Percentiles rank a stretch among this genome's conserved stretches.
These are phyloP conservation scores for Xanthia icteritia DNA, from an alignment of 2,888 invertebrate genomes.

Conservation along the genomic window DNA sequence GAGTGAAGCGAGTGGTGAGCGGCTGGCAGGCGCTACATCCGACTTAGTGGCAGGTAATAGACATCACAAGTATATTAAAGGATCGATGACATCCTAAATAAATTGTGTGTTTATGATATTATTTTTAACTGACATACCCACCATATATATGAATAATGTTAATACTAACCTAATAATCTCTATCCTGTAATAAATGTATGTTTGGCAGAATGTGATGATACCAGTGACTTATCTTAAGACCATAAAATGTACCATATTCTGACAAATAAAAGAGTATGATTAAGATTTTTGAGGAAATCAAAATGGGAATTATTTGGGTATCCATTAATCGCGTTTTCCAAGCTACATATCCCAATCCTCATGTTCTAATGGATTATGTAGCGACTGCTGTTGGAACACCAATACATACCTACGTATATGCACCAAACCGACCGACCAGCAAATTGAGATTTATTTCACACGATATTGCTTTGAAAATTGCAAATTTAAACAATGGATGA, in stretches of 20 bases:
- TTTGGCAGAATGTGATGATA: too few species aligned
- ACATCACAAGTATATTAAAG: too few species aligned
- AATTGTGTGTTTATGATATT: too few species aligned
- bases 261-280: too few species aligned
- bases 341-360: slow-evolving; percentile 9
- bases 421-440: background rate
- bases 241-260: too few species aligned
- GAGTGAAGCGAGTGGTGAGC: background rate
- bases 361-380: slow-evolving; percentile 46
- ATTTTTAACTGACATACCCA: too few species aligned
- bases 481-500: slow-evolving; percentile 4
- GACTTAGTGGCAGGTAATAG: background rate
- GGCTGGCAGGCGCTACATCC: background rate
- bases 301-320: background rate
- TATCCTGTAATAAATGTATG: too few species aligned
- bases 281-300: background rate
- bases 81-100: too few species aligned
- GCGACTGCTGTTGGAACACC: slow-evolving; percentile 4
- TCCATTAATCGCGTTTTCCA: slow-evolving; percentile 5
- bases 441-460: slow-evolving; percentile 44
- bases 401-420: slow-evolving; percentile 20
- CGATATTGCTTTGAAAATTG: slow-evolving; percentile 38
- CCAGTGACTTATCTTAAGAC: too few species aligned
- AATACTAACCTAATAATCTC: too few species aligned
- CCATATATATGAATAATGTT: too few species aligned